Conservation (phyloP, 2,113 vertebrate genomes). For the Phaethornis superciliosus region DNA sequence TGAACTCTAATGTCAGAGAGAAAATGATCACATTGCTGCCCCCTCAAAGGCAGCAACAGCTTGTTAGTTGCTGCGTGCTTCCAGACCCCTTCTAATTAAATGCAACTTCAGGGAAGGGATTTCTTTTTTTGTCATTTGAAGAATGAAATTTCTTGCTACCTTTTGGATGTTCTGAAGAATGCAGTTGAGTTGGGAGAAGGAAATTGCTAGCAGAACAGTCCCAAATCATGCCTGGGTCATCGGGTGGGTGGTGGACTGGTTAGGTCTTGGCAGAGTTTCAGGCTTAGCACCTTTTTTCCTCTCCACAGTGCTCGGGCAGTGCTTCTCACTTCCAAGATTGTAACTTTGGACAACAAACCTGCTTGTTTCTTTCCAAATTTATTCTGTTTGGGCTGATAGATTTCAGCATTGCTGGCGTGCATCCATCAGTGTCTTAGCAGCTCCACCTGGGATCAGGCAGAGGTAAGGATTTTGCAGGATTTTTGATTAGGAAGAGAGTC, state of each 20-base stretch:
- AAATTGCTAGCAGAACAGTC: neutral
- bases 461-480: neutral
- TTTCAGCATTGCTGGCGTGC: neutral
- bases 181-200: neutral
- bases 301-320: neutral
- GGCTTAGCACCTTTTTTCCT: neutral
- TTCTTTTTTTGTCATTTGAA: neutral
- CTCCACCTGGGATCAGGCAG: neutral
- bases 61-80: neutral
- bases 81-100: neutral
- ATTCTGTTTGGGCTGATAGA: neutral
- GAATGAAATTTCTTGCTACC: neutral
- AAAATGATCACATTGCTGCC: neutral
- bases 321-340: neutral
- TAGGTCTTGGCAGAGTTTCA: neutral
- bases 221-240: neutral
- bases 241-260: neutral
- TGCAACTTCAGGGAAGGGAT: neutral
- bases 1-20: neutral
- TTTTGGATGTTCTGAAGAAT: neutral
- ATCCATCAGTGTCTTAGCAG: neutral
- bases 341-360: accelerated
- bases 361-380: neutral
- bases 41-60: neutral
- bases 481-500: neutral